Conservation (phyloP, 2,888 invertebrate genomes). For the Laspeyria flexula region DNA sequence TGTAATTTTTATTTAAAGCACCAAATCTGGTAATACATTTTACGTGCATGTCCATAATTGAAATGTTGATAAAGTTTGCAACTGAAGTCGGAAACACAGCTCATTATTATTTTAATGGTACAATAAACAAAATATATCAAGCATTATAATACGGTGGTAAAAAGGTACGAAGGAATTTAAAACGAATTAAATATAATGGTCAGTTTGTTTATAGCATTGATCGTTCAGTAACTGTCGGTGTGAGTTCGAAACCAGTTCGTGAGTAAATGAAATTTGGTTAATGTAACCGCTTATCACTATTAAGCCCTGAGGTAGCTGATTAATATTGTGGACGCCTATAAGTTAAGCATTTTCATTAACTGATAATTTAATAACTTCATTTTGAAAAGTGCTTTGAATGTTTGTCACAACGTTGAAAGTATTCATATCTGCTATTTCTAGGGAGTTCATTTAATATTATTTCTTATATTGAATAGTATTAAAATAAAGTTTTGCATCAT, state of each 20-base stretch:
- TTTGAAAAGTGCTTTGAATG: slow-evolving; percentile 24
- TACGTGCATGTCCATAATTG: too few relatives aligned
- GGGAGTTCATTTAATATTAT: too few relatives aligned
- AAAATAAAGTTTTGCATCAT: too few relatives aligned
- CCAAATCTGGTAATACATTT: too few relatives aligned
- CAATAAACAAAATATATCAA: too few relatives aligned
- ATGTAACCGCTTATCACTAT: slow-evolving; percentile 44
- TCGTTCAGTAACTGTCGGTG: slow-evolving; percentile 2
- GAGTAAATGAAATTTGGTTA: slow-evolving; percentile 57
- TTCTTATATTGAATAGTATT: too few relatives aligned
- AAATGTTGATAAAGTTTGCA: too few relatives aligned
- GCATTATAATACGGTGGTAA: slow-evolving; percentile 21
- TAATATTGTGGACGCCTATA: slow-evolving; percentile 43
- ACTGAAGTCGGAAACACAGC: too few relatives aligned
- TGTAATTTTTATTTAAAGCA: too few relatives aligned
- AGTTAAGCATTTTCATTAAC: slow-evolving; percentile 47
- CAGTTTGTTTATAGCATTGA: slow-evolving; percentile 31
- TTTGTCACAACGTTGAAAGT: slow-evolving; percentile 10
- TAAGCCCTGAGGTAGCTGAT: slow-evolving; percentile 47
- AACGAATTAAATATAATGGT: slow-evolving; percentile 33
- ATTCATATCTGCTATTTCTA: too few relatives aligned
- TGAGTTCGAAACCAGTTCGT: slow-evolving; percentile 29
- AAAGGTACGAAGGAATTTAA: slow-evolving; percentile 7
- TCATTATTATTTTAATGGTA: too few relatives aligned
- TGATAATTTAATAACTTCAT: slow-evolving; percentile 57